phyloP scores from a whole-genome alignment of 2,888 invertebrate genomes.

The Oasisia sp. region DNA sequence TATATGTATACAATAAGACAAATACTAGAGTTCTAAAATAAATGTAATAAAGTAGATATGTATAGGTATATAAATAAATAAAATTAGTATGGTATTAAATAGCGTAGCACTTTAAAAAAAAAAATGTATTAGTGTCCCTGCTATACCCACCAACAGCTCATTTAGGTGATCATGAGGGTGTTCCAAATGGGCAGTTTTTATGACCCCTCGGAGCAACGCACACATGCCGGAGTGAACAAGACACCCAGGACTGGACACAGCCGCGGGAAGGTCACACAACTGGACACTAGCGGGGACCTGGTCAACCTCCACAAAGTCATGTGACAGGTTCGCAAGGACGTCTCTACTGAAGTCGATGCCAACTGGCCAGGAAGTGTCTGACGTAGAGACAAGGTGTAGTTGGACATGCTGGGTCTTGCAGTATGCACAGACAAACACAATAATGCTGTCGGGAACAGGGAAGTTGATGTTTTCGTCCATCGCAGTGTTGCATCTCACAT shows the following conservation, averaged over 20 bases:
- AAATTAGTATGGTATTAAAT: too few species aligned
- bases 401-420: not conserved
- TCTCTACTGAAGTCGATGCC: not conserved
- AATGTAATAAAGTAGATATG: too few species aligned
- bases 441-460: slow-evolving; percentile 18
- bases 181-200: slow-evolving; percentile 41
- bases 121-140: too few species aligned
- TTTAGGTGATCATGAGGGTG: slow-evolving; percentile 43
- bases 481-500: slow-evolving; percentile 13
- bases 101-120: too few species aligned
- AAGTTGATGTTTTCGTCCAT: not conserved
- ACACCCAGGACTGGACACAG: not conserved
- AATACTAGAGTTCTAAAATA: too few species aligned
- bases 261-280: slow-evolving; percentile 25
- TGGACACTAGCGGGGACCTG: not conserved
- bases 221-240: slow-evolving; percentile 55
- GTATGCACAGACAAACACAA: slow-evolving; percentile 21
- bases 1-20: too few species aligned
- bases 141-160: slow-evolving; percentile 50
- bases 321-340: not conserved
- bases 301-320: not conserved
- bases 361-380: not conserved
- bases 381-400: not conserved
- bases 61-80: too few species aligned
- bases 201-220: slow-evolving; percentile 50